phyloP scores from a whole-genome alignment of 2,888 invertebrate genomes.

The Polydrusus tereticollis region DNA sequence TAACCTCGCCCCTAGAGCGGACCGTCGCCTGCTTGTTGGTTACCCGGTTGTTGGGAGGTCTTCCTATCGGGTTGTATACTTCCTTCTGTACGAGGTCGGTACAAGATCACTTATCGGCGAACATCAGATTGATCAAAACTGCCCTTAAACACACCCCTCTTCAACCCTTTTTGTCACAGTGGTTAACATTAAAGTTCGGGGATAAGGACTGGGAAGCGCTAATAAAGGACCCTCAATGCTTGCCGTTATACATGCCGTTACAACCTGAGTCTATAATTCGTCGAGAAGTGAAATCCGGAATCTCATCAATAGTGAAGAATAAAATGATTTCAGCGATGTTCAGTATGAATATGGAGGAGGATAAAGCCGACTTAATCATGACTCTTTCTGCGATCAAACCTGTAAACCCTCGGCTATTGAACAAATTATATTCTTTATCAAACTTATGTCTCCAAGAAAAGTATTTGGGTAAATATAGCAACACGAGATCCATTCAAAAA shows the following conservation, averaged over 20 bases:
- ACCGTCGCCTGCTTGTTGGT: neutral
- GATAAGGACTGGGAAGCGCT: neutral
- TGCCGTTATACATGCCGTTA: neutral
- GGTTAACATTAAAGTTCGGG: too few species aligned
- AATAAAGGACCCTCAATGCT: neutral
- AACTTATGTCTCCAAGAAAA: neutral
- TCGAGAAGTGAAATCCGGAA: neutral
- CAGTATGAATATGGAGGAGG: too few species aligned
- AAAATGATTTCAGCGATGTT: too few species aligned
- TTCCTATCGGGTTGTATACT: neutral
- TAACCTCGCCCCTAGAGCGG: neutral
- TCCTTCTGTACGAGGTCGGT: neutral
- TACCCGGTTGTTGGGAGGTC: neutral
- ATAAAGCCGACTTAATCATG: too few species aligned
- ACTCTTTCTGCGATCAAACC: neutral
- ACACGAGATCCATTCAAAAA: neutral
- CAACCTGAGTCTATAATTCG: neutral
- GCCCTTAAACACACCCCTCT: too few species aligned
- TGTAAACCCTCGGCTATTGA: neutral
- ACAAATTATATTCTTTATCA: neutral
- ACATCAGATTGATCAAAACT: neutral
- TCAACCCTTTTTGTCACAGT: too few species aligned
- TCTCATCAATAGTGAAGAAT: neutral
- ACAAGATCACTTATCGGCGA: neutral
- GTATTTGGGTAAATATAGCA: neutral